Evolutionary conservation across 1,140 invertebrate species (phyloP), one percentile per base, ranked within the genome.

Genomic region (Maconellicoccus hirsutus): DNA sequence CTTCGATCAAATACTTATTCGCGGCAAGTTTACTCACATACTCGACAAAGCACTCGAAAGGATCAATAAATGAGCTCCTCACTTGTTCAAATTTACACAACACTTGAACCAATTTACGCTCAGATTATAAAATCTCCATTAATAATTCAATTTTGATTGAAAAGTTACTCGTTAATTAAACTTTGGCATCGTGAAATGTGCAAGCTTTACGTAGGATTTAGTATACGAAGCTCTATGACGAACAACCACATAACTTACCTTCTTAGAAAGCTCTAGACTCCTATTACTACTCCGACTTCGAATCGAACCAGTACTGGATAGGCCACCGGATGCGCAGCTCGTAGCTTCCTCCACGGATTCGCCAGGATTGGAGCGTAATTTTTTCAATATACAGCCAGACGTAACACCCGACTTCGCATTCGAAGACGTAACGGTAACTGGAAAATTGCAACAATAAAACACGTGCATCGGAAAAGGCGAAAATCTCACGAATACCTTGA

Each of bases 311-410:
- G 70, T 8, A 14, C 38, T 22, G 6, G 33, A 70, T 21, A 52
- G 14, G 22, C 42, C 70, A 1, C 10, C 23, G 14, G 70, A 70
- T 19, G 33, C 70, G 39, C 19, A 42, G 33, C 70, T 70, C 3
- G 70, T 23, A 23, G 10, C 61, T 52, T 70, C 70, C 25, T 70
- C 70, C n/a, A 70, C 70, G 6, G 70, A 70, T 33, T 70, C 70
- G 22, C 38, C 59, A 14, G n/a, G 23, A 66, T 71, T 71, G 3
- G 26, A 42, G 1, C 52, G 23, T n/a, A 61, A 63, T 23, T 70
- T 70, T 63, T 19, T 33, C 39, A 71, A n/a, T 19, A 61, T 71
- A 12, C 70, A n/a, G 10, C 39, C 52, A 4, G 52, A 16, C 4
- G 16, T 59, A 22, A 59, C 52, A 4, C 14, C 19, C 25, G 61